Conservation (phyloP, 2,888 invertebrate species). For the Amphimallon solstitiale region DNA sequence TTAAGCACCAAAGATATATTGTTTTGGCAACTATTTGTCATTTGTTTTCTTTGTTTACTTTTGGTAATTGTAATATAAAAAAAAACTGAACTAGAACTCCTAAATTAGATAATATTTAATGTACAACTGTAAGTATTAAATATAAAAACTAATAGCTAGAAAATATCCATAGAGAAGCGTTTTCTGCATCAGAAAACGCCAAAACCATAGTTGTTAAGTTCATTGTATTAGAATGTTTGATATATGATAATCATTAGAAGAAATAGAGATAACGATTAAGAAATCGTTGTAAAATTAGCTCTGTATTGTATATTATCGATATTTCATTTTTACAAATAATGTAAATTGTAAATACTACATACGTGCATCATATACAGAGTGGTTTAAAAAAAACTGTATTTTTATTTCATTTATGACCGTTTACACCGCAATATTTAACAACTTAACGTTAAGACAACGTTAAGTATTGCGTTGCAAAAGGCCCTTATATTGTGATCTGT, state of each 20-base stretch:
- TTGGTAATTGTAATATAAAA: conserved; percentile 3
- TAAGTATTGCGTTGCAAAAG: too few species aligned
- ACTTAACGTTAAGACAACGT: too few species aligned
- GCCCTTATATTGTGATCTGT: too few species aligned
- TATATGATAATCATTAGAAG: conserved; percentile 1
- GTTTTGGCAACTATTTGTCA: conserved; percentile 27
- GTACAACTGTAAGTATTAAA: conserved; percentile 35
- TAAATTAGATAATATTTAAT: conserved; percentile 9
- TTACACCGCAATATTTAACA: too few species aligned
- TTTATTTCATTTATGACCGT: too few species aligned
- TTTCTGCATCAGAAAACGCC: conserved; percentile 37
- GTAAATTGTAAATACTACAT: conserved; percentile 20
- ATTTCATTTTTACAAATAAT: background rate
- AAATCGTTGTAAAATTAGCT: conserved; percentile 9
- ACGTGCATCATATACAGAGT: background rate
- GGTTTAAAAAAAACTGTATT: too few species aligned
- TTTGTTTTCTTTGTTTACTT: conserved; percentile 20
- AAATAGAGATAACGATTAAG: conserved; percentile 3
- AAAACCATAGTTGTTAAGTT: conserved; percentile 6
- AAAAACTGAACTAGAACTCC: conserved; percentile 16
- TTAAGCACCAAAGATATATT: conserved; percentile 22
- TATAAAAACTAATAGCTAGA: conserved; percentile 4
- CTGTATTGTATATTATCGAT: background rate
- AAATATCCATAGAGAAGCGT: conserved; percentile 12
- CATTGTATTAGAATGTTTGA: conserved; percentile 6